Conservation (phyloP, 2,113 vertebrate genomes). For the Aegithalos caudatus region DNA sequence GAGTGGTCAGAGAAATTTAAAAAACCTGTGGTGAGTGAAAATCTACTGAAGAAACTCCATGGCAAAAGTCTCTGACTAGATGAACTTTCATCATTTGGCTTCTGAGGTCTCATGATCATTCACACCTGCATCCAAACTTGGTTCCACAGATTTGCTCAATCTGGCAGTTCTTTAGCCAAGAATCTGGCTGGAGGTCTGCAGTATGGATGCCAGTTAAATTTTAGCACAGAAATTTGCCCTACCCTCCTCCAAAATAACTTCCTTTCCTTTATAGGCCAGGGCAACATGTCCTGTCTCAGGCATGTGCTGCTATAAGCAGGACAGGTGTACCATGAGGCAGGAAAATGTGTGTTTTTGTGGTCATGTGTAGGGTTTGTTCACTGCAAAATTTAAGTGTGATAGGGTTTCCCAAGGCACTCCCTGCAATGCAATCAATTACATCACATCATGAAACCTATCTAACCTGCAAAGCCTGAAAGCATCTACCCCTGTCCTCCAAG, state of each 20-base stretch:
- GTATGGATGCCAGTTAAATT: background rate
- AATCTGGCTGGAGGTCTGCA: background rate
- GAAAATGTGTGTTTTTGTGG: background rate
- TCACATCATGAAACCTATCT: background rate
- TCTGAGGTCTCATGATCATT: background rate
- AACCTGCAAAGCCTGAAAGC: background rate
- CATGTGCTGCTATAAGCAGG: background rate
- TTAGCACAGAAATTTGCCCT: background rate
- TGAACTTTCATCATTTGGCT: background rate
- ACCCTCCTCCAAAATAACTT: background rate
- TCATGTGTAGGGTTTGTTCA: background rate
- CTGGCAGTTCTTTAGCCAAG: background rate
- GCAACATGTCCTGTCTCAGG: background rate
- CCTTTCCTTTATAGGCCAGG: background rate
- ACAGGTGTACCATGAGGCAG: fast-evolving
- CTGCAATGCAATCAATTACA: background rate
- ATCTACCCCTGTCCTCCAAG: background rate
- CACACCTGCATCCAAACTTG: background rate
- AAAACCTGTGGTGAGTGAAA: background rate
- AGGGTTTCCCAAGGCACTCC: background rate
- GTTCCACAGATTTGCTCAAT: background rate
- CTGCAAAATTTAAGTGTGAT: background rate
- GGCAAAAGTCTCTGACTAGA: background rate
- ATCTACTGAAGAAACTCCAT: background rate
- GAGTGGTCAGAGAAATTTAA: background rate